phyloP scores from a whole-genome alignment of 1,140 invertebrate species.

The Himalopsyche phryganea region DNA sequence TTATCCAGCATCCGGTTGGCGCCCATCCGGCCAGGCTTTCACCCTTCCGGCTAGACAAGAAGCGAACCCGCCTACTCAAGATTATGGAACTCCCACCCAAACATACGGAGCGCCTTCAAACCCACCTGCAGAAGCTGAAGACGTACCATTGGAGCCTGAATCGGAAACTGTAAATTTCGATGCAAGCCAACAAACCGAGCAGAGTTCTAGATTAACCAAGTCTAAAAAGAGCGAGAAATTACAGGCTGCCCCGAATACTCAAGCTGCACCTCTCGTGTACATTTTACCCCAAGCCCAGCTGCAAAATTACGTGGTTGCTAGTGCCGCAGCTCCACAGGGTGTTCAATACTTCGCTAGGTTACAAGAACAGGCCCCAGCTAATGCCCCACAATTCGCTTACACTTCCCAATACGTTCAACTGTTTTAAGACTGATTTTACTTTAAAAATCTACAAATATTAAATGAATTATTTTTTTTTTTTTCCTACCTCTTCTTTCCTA shows the following conservation, averaged over 20 bases:
- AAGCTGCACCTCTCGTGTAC: not conserved
- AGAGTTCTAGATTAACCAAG: constrained; percentile 1
- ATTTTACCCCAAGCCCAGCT: constrained; percentile 1
- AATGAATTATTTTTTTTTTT: too few relatives aligned
- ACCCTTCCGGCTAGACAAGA: constrained; percentile 19
- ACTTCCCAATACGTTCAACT: constrained; percentile 15
- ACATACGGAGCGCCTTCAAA: constrained; percentile 6
- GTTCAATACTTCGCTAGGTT: constrained; percentile 18
- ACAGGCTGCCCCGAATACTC: not conserved
- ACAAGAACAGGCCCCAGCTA: not conserved
- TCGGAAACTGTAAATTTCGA: not conserved
- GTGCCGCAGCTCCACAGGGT: not conserved
- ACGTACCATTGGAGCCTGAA: constrained; percentile 1
- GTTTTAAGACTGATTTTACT: constrained; percentile 4
- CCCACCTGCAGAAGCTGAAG: constrained; percentile 4
- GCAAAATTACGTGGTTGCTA: constrained; percentile 11
- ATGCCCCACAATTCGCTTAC: constrained; percentile 8
- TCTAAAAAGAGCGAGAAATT: constrained; percentile 1
- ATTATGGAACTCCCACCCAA: constrained; percentile 6
- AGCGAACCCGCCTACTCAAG: not conserved
- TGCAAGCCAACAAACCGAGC: not conserved
- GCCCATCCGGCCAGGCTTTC: constrained; percentile 17
- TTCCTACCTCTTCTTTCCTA: too few relatives aligned
- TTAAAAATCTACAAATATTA: not conserved
- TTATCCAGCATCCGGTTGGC: constrained; percentile 29